Base-by-base conservation (phyloP, 2,797 vertebrate species). In the Manis javanica region DNA sequence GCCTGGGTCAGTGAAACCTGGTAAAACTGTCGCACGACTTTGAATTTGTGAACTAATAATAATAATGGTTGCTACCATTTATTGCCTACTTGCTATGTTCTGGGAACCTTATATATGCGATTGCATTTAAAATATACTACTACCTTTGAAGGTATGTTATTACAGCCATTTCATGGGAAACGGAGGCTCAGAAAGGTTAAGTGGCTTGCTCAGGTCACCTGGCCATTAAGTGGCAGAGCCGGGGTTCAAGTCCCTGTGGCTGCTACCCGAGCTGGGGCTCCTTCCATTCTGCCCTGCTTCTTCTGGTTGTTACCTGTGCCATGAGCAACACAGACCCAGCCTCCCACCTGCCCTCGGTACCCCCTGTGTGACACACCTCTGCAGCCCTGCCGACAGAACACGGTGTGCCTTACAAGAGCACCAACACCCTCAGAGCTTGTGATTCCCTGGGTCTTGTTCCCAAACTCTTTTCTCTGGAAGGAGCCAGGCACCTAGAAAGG, bases 151-250 rank as follows among this genome's bases (percentile, higher is more conserved):
- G 78, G 37, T 57, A 31, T 75, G 42, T 53, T 24, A 18, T 51
- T 77, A 42, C 12, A 81, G 15, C 14, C 69, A 75, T 34, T 77
- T 83, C 53, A 57, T 26, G 69, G 46, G 82, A 95, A 77, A 88
- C 26, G 39, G 49, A 93, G 26, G 37, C 8, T 71, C n/a, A 46
- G 39, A 42, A 86, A 87, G 51, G n/a, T 34, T 51, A 68, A 37
- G n/a, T 68, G 39, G n/a, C 51, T 85, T 69, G 24, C 63, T 89
- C 8, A 53, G 83, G 26, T 74, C 49, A 31, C 26, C n/a, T 95
- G 87, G 39, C 3, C 21, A 51, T 68, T 46, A 46, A 49, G 18
- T 5, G 7, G 31, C n/a, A 88, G 63, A 78, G 21, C 5, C 34
- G 19, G 31, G 24, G 34, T 77, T 95, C 88, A 68, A 49, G 18